Conservation (phyloP, 2,888 invertebrate genomes). For the Bhutanitis thaidina region DNA sequence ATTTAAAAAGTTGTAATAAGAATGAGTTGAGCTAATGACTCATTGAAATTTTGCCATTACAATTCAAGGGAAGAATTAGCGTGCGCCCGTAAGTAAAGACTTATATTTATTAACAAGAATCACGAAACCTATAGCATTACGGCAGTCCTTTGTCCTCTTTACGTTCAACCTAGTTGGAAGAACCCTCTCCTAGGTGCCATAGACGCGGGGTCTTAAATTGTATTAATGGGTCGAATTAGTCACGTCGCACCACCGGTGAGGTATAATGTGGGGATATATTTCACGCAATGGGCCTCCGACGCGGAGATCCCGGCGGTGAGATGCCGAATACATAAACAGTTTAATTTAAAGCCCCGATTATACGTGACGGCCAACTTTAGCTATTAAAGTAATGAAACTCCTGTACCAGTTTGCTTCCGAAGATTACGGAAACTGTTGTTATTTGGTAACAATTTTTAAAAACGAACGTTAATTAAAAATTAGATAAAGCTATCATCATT, state of each 20-base stretch:
- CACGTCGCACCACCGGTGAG: slow-evolving; percentile 1
- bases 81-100: neutral
- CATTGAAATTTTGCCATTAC: neutral
- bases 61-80: neutral
- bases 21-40: too few species aligned
- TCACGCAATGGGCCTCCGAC: slow-evolving; percentile 23
- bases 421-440: too few species aligned
- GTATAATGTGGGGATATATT: slow-evolving; percentile 22
- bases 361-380: slow-evolving; percentile 37
- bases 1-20: too few species aligned
- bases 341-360: slow-evolving; percentile 42
- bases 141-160: neutral
- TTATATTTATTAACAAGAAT: too few species aligned
- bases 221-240: slow-evolving; percentile 12
- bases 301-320: slow-evolving; percentile 13
- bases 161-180: too few species aligned
- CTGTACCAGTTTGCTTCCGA: too few species aligned
- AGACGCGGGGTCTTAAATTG: slow-evolving; percentile 2
- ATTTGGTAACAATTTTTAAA: too few species aligned
- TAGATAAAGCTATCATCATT: too few species aligned
- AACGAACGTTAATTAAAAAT: too few species aligned
- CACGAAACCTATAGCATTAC: too few species aligned
- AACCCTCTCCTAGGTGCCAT: neutral
- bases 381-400: slow-evolving; percentile 35
- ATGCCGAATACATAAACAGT: slow-evolving; percentile 51